These are phyloP conservation scores for Proisotoma minuta DNA, from an alignment of 2,888 invertebrate genomes.

Conservation along the genomic window DNA sequence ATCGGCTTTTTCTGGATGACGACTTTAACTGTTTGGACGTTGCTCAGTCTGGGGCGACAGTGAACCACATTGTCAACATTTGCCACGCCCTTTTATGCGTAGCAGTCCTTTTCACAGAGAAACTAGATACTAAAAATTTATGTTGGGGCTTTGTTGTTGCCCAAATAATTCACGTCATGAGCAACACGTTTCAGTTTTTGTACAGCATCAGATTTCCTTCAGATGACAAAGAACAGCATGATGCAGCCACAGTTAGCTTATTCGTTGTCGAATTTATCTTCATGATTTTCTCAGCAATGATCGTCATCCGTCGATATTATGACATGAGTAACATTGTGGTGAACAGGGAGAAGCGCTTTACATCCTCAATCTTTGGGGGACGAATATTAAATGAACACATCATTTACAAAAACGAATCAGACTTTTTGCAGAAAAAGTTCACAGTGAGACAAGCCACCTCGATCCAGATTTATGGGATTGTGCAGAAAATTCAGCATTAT, in stretches of 20 bases:
- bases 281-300: conserved; percentile 13
- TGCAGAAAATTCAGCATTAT: conserved; percentile 19
- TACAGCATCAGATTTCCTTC: neutral
- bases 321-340: conserved; percentile 20
- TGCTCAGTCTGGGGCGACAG: conserved; percentile 2
- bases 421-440: conserved; percentile 34
- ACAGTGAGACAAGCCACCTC: conserved; percentile 27
- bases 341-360: conserved; percentile 20
- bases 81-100: conserved; percentile 21
- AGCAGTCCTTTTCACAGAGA: conserved; percentile 20
- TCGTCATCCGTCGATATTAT: conserved; percentile 30
- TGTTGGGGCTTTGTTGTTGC: conserved; percentile 24
- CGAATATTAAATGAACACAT: conserved; percentile 33
- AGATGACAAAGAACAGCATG: neutral
- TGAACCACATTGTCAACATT: conserved; percentile 20
- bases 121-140: conserved; percentile 16
- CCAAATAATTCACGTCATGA: neutral
- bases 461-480: conserved; percentile 26
- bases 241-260: neutral
- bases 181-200: conserved; percentile 1
- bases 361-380: conserved; percentile 21
- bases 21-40: conserved; percentile 20
- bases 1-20: conserved; percentile 10
- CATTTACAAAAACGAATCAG: conserved; percentile 28
- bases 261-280: neutral